Base-by-base conservation (phyloP, 64 coral and sea anemone genomes). In the Stichodactyla mertensii region DNA sequence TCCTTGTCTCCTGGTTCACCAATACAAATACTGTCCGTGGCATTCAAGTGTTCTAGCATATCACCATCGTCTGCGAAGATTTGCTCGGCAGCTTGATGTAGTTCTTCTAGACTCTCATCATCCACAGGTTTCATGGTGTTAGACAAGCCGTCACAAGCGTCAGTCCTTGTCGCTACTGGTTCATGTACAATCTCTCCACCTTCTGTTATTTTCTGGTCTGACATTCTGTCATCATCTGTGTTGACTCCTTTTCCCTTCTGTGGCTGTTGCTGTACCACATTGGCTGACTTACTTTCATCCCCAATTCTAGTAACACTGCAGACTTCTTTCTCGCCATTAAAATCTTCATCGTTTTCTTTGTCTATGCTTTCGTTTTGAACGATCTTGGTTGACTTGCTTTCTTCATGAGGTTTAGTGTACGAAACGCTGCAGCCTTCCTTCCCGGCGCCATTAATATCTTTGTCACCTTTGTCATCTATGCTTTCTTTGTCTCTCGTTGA, bases 71-170 rank as follows among this genome's bases (percentile, higher is more conserved):
- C 56, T 11, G 16, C 56, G 24, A 92, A 92, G 4, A 92, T 11
- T 58, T 87, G 54, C 81, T 87, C 85, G 6, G 90, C 90, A 26
- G 89, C 89, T 80, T 79, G 69, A 55, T 86, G 85, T 52, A 91
- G 52, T 51, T 92, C 85, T 92, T 86, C 77, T 16, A 92, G 77
- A 31, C 85, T 79, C 12, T 90, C 89, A 53, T 28, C 26, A 6
- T 0, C 16, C 2, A 20, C 52, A 20, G 69, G 78, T 53, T 81
- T 55, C 51, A 54, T 81, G 31, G 22, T 74, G 10, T 74, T 31
- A 74, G 69, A 31, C 12, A 31, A 28, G 24, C 69, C 12, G 24
- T 31, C 19, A 66, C 6, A 4, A 0, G 12, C 10, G 0, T 74
- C 66, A 23, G 0, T 10, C 4, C 6, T 51, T 53, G 67, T 71